A percentile compares a stretch with the other conserved stretches of the same genome.
Evolutionary conservation across 2,888 invertebrate genomes (phyloP).

Genomic region (Lamellibrachia columna): DNA sequence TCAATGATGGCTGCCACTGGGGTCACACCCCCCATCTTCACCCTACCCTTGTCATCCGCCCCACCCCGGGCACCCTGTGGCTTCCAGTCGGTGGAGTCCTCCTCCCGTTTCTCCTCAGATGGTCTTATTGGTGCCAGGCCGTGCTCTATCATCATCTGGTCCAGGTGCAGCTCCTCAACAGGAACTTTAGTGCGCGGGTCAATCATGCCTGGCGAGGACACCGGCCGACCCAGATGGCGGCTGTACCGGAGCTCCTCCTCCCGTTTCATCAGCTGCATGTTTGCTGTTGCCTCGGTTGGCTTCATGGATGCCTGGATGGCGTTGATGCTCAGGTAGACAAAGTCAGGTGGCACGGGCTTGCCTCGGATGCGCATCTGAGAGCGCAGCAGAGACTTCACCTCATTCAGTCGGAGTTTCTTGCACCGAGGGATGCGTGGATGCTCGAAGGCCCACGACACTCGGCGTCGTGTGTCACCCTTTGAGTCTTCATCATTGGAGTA

Average conservation of each 20-base stretch:
- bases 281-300: conserved; percentile 49
- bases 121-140: background rate
- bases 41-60: background rate
- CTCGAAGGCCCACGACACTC: conserved; percentile 64
- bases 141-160: conserved; percentile 37
- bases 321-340: conserved; percentile 62
- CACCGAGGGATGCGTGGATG: conserved; percentile 50
- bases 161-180: conserved; percentile 50
- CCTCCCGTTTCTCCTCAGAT: conserved; percentile 29
- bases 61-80: background rate
- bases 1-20: conserved; percentile 41
- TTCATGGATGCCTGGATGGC: conserved; percentile 55
- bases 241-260: conserved; percentile 29
- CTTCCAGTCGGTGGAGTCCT: background rate
- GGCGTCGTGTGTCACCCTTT: conserved; percentile 43
- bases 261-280: conserved; percentile 48
- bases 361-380: conserved; percentile 61
- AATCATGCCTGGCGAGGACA: conserved; percentile 60
- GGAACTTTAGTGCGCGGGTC: conserved; percentile 59
- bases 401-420: conserved; percentile 55
- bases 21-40: conserved; percentile 26
- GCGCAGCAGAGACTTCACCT: conserved; percentile 59
- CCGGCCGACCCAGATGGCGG: conserved; percentile 46
- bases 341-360: conserved; percentile 60
- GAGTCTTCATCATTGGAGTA: conserved; percentile 18